phyloP scores from a whole-genome alignment of 2,113 vertebrate genomes.

The Dromiciops gliroides region DNA sequence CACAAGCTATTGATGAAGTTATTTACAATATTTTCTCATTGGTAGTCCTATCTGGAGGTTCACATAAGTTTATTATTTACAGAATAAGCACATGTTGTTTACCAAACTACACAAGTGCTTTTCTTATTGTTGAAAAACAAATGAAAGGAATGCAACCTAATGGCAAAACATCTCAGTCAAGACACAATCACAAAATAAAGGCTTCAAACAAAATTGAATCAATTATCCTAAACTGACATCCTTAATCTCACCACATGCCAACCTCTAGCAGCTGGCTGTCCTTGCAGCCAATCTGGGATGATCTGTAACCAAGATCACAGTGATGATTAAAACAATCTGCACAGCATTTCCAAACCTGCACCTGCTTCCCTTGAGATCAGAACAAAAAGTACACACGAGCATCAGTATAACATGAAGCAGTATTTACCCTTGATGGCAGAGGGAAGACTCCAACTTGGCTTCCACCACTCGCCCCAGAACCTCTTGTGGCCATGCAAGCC shows the following conservation, averaged over 20 bases:
- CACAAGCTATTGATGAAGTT: neutral
- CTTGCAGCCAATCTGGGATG: neutral
- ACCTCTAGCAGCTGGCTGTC: neutral
- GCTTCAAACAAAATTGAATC: neutral
- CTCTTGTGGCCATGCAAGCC: neutral
- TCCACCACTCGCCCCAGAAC: neutral
- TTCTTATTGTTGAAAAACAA: neutral
- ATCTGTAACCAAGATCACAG: neutral
- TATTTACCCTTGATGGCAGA: neutral
- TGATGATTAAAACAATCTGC: neutral
- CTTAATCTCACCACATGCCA: neutral
- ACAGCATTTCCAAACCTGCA: neutral
- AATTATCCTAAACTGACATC: neutral
- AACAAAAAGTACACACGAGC: neutral
- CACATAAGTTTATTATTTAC: too few species aligned
- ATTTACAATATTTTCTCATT: neutral
- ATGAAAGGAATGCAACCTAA: neutral
- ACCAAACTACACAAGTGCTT: too few species aligned
- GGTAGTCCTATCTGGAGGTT: neutral
- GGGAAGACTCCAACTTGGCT: neutral
- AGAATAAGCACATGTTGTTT: too few species aligned
- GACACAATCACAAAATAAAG: neutral
- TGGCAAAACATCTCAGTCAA: neutral
- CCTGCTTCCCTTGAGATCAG: neutral
- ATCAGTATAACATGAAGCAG: neutral